Base-by-base conservation (phyloP, 2,888 invertebrate species). In the Hedya salicella region DNA sequence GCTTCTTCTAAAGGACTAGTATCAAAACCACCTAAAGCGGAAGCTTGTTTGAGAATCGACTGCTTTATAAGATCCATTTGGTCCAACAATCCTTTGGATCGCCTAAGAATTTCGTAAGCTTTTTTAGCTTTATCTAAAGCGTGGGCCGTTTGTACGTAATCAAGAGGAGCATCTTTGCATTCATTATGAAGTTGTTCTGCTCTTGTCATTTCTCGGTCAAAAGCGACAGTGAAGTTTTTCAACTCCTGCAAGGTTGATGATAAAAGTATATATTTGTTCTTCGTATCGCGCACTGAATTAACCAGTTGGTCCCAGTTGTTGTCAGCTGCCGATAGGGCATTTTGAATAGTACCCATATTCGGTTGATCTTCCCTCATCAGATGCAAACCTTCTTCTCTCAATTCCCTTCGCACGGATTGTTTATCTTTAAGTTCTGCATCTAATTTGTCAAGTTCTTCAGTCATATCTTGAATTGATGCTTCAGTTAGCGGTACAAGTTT, bases 331-430 rank as follows among this genome's bases (percentile, higher is more conserved):
- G 96, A 93, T 0, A 98, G 86, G 52, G 95, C 95, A 73, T 96
- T 96, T 85, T 98, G 97, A 68, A 97, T 95, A 0, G 95, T 94
- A 0, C 96, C 95, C 85, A 96, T 95, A 73, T 96, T 96, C 59
- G 95, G 94, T 77, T 96, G 95, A 86, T 98, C 96, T 88, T 96
- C 95, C 78, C 96, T 95, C 95, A 97, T 95, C 71, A 97, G 86
- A 75, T 95, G 93, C 62, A 96, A 92, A 0, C 97, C 97, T 89
- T 97, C 95, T 77, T 95, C 95, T 75, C 96, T 94, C n/a, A 97
- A 90, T 71, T 95, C 94, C 70, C 96, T 95, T 77, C 95, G 95
- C 0, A 95, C 87, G 4, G 93, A 87, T 72, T 93, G 93, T 73
- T 95, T 94, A 14, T 93, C 92, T 74, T 94, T 93, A 5, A 94